These are phyloP conservation scores for Takifugu rubripes DNA, from an alignment of 2,797 vertebrate genomes.

Conservation along the genomic window DNA sequence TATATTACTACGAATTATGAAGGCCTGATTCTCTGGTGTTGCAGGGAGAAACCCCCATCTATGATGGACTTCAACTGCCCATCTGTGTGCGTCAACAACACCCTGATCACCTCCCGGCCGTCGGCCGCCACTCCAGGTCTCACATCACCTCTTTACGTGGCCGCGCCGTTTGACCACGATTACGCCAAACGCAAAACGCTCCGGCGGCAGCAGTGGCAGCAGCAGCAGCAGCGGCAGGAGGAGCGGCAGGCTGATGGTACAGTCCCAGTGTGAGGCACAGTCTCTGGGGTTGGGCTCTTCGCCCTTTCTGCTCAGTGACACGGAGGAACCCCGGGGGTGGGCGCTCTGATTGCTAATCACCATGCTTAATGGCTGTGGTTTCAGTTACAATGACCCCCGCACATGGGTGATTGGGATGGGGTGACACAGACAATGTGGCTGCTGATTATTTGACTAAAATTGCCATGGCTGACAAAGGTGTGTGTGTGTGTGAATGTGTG, in stretches of 20 bases:
- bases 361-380: constrained; percentile 67
- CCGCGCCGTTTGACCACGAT: constrained; percentile 99
- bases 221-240: constrained; percentile 71
- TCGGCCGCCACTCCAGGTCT: constrained; percentile 95
- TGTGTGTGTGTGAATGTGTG: constrained; percentile 18
- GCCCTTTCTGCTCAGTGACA: constrained; percentile 63
- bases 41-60: constrained; percentile 88
- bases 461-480: constrained; percentile 23
- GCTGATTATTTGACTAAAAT: constrained; percentile 61
- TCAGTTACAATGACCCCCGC: constrained; percentile 61
- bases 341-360: constrained; percentile 66
- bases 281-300: constrained; percentile 82
- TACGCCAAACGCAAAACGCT: constrained; percentile 99
- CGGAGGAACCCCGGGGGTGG: constrained; percentile 56
- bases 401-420: constrained; percentile 84
- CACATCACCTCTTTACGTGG: constrained; percentile 97
- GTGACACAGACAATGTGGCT: constrained; percentile 90
- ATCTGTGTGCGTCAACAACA: constrained; percentile 76
- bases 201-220: constrained; percentile 77
- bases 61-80: constrained; percentile 88
- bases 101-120: constrained; percentile 73
- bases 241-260: constrained; percentile 97
- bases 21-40: background rate
- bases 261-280: constrained; percentile 93
- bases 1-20: too few relatives aligned